Evolutionary conservation across 1,140 invertebrate species (phyloP).

Genomic region (Magallana angulata): DNA sequence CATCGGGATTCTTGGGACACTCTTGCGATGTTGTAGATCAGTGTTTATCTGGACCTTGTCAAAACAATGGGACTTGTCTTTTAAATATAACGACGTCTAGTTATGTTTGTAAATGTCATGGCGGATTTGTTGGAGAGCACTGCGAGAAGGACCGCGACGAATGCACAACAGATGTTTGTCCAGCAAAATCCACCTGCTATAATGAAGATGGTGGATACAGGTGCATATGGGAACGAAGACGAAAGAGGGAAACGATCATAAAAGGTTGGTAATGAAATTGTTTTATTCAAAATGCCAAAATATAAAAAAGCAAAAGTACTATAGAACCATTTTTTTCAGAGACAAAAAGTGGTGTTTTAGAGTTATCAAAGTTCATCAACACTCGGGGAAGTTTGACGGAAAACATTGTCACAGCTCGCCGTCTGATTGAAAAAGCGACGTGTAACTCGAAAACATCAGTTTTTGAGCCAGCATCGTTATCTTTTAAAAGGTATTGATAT

Average conservation of each 20-base stretch:
- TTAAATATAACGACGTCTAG: slow-evolving; percentile 4
- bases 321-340: background rate
- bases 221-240: slow-evolving; percentile 13
- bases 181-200: background rate
- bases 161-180: slow-evolving; percentile 50
- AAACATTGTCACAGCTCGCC: background rate
- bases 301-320: background rate
- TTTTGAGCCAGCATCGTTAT: background rate
- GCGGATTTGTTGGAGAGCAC: slow-evolving; percentile 41
- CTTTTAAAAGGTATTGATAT: background rate
- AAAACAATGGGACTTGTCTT: slow-evolving; percentile 48
- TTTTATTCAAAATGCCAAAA: background rate
- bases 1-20: slow-evolving; percentile 27
- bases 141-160: slow-evolving; percentile 51
- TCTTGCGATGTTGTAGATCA: slow-evolving; percentile 50
- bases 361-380: background rate
- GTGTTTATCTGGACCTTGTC: slow-evolving; percentile 46
- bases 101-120: slow-evolving; percentile 48
- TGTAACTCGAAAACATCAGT: background rate
- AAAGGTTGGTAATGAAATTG: background rate
- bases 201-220: slow-evolving; percentile 32
- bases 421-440: background rate
- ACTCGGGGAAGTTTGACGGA: too few species aligned
- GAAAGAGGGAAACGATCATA: background rate
- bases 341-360: background rate